These are phyloP conservation scores for Myotis pilosus DNA, from an alignment of 2,797 vertebrate species.

Conservation along the genomic window DNA sequence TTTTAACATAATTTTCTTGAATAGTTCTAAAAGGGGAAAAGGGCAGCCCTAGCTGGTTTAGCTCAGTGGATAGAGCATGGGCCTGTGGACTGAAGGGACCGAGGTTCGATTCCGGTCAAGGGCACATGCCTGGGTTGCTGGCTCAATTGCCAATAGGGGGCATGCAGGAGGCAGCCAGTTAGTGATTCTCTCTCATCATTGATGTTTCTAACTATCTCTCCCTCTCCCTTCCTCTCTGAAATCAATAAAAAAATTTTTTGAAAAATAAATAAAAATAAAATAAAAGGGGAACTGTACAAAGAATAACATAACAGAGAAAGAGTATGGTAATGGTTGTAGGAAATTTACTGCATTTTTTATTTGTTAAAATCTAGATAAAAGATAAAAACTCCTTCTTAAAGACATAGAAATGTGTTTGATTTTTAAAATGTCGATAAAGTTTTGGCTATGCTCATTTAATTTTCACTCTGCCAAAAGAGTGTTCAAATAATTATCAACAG, in stretches of 20 bases:
- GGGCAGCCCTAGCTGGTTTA: too few relatives aligned
- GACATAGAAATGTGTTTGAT: neutral
- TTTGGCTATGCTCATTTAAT: neutral
- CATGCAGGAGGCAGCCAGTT: too few relatives aligned
- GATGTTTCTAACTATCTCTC: too few relatives aligned
- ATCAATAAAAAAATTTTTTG: too few relatives aligned
- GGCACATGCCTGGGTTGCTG: too few relatives aligned
- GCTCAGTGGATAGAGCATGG: too few relatives aligned
- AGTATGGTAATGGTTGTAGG: neutral
- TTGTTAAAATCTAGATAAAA: neutral
- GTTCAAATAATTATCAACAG: constrained; percentile 3
- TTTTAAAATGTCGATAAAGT: neutral
- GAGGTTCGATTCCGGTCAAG: too few relatives aligned
- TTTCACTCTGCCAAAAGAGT: neutral
- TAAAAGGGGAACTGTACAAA: neutral
- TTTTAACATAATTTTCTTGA: neutral
- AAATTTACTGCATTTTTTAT: constrained; percentile 1
- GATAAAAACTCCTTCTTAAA: neutral
- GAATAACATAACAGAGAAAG: neutral
- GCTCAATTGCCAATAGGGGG: too few relatives aligned
- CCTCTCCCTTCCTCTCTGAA: too few relatives aligned
- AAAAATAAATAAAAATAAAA: too few relatives aligned
- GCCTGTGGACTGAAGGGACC: too few relatives aligned
- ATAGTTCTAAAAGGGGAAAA: neutral
- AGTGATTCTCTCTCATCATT: too few relatives aligned